Percentiles rank a stretch among this genome's conserved stretches.
These are phyloP conservation scores for Periparus ater DNA, from an alignment of 2,797 vertebrate species.

Conservation along the genomic window DNA sequence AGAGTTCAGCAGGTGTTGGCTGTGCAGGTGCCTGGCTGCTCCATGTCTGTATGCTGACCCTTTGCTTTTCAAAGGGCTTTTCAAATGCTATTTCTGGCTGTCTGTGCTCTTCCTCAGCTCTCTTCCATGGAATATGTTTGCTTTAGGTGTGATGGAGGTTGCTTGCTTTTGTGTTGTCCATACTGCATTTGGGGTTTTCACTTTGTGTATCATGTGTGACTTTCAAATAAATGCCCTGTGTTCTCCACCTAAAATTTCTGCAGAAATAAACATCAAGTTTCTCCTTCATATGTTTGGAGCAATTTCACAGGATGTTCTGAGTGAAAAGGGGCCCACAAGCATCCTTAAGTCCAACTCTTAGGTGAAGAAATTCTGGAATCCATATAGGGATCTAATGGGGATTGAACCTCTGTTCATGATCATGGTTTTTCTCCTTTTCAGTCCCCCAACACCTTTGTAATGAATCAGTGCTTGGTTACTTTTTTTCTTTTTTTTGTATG, in stretches of 20 bases:
- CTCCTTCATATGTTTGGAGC: background rate
- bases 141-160: background rate
- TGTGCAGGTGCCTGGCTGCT: background rate
- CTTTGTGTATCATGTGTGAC: background rate
- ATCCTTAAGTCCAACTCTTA: accelerated
- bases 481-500: background rate
- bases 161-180: background rate
- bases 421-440: background rate
- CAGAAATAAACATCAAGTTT: background rate
- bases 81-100: background rate
- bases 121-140: background rate
- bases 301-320: background rate
- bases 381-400: accelerated
- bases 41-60: background rate
- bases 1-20: background rate
- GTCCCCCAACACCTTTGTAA: background rate
- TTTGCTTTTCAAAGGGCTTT: background rate
- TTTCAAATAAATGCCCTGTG: background rate
- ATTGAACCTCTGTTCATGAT: accelerated
- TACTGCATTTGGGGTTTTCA: background rate
- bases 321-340: background rate
- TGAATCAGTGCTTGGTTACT: background rate
- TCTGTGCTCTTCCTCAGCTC: background rate
- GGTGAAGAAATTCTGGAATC: background rate
- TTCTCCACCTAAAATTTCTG: background rate